These are phyloP conservation scores for Philypnodon macrostomus DNA, from an alignment of 2,797 vertebrate genomes.

Conservation along the genomic window DNA sequence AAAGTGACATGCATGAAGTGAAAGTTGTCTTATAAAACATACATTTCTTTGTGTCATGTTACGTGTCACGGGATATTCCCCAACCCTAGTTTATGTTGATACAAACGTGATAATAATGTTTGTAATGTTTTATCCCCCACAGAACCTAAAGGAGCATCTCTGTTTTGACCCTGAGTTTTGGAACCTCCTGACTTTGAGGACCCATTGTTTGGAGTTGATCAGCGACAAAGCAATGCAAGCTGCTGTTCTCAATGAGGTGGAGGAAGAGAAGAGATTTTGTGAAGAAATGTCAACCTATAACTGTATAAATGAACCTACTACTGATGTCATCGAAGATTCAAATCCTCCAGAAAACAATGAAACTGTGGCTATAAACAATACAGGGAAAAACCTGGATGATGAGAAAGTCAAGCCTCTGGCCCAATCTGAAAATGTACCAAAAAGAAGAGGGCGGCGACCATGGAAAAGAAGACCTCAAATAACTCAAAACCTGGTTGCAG, in stretches of 20 bases:
- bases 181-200: conserved; percentile 93
- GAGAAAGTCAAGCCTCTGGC: conserved; percentile 9
- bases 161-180: conserved; percentile 98
- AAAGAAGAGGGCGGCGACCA: conserved; percentile 64
- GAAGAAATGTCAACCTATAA: conserved; percentile 54
- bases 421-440: conserved; percentile 31
- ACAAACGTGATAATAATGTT: neutral
- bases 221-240: conserved; percentile 82
- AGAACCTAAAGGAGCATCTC: conserved; percentile 91
- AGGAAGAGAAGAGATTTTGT: conserved; percentile 63
- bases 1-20: no score
- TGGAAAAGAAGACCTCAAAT: conserved; percentile 33
- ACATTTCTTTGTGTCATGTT: no score
- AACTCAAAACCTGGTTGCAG: conserved; percentile 43
- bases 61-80: no score
- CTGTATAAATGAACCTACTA: conserved; percentile 34
- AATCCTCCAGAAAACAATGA: conserved; percentile 26
- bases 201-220: conserved; percentile 87
- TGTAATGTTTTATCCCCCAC: conserved; percentile 55
- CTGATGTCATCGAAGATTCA: neutral
- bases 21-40: no score
- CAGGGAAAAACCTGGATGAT: neutral
- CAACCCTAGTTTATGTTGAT: no score
- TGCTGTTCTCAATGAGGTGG: conserved; percentile 78
- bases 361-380: conserved; percentile 8